Conservation (phyloP, 2,797 vertebrate genomes). For the Neomorphus geoffroyi region DNA sequence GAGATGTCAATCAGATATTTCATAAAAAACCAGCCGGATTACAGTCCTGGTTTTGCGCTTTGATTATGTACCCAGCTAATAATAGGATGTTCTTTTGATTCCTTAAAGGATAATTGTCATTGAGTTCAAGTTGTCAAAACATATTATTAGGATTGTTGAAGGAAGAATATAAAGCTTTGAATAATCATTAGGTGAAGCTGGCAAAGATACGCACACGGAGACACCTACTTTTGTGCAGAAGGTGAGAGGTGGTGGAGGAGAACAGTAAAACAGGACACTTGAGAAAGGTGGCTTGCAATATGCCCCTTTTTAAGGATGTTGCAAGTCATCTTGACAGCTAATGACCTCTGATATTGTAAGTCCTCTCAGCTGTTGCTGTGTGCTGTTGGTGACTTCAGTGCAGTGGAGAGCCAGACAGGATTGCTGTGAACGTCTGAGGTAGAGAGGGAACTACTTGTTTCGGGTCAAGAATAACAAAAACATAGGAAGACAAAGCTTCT, state of each 20-base stretch:
- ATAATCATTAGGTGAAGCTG: background rate
- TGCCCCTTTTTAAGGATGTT: background rate
- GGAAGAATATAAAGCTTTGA: background rate
- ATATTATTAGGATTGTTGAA: background rate
- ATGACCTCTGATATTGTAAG: background rate
- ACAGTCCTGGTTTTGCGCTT: background rate
- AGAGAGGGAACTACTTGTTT: background rate
- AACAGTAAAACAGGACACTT: background rate
- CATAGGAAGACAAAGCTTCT: background rate
- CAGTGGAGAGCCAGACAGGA: background rate
- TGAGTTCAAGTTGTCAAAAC: constrained; percentile 20
- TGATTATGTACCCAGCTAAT: background rate
- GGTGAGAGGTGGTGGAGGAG: background rate
- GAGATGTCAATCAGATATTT: background rate
- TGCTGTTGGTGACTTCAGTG: background rate
- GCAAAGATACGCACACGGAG: background rate
- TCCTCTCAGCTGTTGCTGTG: background rate
- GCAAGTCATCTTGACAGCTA: background rate
- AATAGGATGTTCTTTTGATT: background rate
- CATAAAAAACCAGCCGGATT: background rate
- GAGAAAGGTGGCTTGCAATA: background rate
- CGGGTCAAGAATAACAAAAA: background rate
- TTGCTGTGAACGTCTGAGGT: background rate
- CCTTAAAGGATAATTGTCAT: background rate
- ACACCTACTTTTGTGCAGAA: background rate